These are phyloP conservation scores for Coilia nasus DNA, from an alignment of 2,797 vertebrate species.

Conservation along the genomic window DNA sequence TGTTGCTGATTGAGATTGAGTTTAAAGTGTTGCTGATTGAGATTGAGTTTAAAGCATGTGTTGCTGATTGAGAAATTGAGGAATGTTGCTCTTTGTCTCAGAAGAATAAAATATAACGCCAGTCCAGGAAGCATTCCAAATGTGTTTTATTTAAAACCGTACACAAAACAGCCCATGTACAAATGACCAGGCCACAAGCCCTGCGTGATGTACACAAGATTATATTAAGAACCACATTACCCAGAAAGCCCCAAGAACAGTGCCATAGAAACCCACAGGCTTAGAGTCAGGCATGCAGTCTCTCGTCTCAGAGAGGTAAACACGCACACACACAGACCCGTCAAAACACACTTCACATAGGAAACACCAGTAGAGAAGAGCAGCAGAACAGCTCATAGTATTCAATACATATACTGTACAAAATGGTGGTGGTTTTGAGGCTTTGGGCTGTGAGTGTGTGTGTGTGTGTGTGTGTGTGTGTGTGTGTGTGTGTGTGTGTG, in stretches of 20 bases:
- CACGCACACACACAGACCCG: conserved; percentile 1
- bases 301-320: conserved; percentile 33
- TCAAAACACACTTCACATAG: conserved; percentile 47
- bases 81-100: no score
- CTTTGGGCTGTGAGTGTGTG: conserved; percentile 2
- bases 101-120: background rate
- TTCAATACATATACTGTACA: no score
- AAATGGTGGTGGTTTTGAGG: background rate
- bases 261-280: conserved; percentile 62
- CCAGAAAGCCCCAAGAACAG: conserved; percentile 40
- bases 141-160: conserved; percentile 65
- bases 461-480: background rate
- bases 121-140: conserved; percentile 62
- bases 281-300: conserved; percentile 71
- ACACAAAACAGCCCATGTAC: conserved; percentile 71
- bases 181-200: conserved; percentile 66
- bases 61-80: no score
- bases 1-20: no score
- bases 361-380: conserved; percentile 28
- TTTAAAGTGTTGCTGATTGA: no score
- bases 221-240: background rate
- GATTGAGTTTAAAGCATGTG: no score
- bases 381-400: conserved; percentile 51
- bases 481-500: background rate
- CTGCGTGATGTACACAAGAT: background rate